phyloP scores from a whole-genome alignment of 1,140 invertebrate species.

The Argopecten irradians region DNA sequence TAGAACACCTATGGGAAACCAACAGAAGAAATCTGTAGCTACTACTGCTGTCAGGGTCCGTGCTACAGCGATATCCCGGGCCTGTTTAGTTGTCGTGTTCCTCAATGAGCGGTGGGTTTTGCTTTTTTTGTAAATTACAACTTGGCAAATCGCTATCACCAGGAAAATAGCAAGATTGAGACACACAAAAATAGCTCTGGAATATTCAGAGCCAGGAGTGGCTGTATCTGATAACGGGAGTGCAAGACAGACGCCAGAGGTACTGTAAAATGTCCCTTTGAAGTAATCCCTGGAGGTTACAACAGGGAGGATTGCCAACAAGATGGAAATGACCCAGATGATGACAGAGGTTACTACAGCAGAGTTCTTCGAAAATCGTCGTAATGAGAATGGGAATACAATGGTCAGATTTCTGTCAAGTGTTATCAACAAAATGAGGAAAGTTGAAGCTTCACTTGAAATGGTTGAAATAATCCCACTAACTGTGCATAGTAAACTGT shows the following conservation, averaged over 20 bases:
- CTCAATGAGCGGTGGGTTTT: constrained; percentile 1
- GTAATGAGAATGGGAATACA: not conserved
- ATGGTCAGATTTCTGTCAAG: not conserved
- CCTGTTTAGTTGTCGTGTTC: not conserved
- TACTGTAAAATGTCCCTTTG: constrained; percentile 49
- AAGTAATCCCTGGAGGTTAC: constrained; percentile 38
- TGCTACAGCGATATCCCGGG: constrained; percentile 46
- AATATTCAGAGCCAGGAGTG: constrained; percentile 54
- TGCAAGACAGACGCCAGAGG: constrained; percentile 59
- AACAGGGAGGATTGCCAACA: constrained; percentile 14
- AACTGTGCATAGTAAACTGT: not conserved
- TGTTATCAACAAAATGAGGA: not conserved
- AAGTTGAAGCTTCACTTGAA: not conserved
- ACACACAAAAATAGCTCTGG: constrained; percentile 53
- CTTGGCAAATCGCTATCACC: constrained; percentile 53
- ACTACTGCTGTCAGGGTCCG: constrained; percentile 46
- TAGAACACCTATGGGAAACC: constrained; percentile 57
- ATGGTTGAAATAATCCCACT: not conserved
- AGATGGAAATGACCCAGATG: constrained; percentile 52
- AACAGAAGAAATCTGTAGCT: constrained; percentile 55
- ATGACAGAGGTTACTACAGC: not conserved
- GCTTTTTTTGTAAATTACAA: constrained; percentile 51
- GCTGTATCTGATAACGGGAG: constrained; percentile 54
- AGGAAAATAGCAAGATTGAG: constrained; percentile 57
- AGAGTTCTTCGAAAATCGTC: not conserved